These are phyloP conservation scores for Triplophysa rosa DNA, from an alignment of 2,113 vertebrate species.

Conservation along the genomic window DNA sequence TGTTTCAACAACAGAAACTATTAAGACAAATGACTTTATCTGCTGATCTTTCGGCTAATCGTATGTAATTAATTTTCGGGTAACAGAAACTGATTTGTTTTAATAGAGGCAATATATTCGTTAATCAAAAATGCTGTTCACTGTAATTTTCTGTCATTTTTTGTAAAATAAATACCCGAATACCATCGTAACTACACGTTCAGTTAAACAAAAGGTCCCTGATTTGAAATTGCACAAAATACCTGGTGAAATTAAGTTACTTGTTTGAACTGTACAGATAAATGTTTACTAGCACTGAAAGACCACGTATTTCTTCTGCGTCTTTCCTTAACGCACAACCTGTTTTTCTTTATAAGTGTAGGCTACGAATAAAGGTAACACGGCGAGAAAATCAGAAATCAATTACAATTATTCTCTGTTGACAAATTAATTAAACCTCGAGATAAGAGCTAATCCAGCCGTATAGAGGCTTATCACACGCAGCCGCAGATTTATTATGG, in stretches of 20 bases:
- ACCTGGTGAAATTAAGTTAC: not conserved
- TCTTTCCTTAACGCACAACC: not conserved
- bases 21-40: not conserved
- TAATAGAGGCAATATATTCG: not conserved
- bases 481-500: constrained; percentile 77
- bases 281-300: not conserved
- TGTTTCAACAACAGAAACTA: not conserved
- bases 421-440: constrained; percentile 91
- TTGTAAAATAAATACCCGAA: not conserved
- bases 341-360: not conserved
- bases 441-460: constrained; percentile 71
- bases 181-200: no score
- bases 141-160: not conserved
- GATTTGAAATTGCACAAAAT: not conserved
- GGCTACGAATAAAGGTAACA: constrained; percentile 42
- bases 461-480: constrained; percentile 72
- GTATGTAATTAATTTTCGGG: not conserved
- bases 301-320: not conserved
- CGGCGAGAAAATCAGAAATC: constrained; percentile 78
- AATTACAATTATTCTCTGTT: constrained; percentile 93
- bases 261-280: no score
- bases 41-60: not conserved
- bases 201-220: not conserved
- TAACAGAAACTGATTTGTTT: not conserved
- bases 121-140: not conserved